A percentile compares a stretch with the other conserved stretches of the same genome.
Conservation (phyloP, 2,113 vertebrate species). For the Callopanchax toddi region DNA sequence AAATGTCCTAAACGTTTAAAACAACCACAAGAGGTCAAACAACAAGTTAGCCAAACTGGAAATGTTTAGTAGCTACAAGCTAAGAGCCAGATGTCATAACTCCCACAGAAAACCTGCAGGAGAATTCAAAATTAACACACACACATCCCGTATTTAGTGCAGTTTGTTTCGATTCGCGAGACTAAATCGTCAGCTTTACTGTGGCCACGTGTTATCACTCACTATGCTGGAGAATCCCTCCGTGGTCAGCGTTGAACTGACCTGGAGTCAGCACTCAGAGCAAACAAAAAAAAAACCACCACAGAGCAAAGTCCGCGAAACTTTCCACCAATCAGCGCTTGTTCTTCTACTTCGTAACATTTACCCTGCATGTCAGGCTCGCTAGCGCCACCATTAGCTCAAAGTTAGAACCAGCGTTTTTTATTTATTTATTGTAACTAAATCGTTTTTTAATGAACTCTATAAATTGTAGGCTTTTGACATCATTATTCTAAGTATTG, state of each 20-base stretch:
- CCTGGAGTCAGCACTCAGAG: too few relatives aligned
- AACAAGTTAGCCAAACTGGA: too few relatives aligned
- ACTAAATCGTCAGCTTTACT: too few relatives aligned
- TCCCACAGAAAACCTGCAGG: too few relatives aligned
- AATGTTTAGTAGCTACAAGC: background rate
- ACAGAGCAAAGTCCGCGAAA: slow-evolving; percentile 70
- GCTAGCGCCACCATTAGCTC: background rate
- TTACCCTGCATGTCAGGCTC: fast-evolving
- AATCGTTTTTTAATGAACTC: too few relatives aligned
- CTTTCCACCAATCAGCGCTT: slow-evolving; percentile 53
- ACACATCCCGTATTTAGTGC: background rate
- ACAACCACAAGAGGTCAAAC: too few relatives aligned
- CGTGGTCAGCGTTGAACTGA: background rate
- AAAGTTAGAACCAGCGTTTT: too few relatives aligned
- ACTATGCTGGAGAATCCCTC: background rate
- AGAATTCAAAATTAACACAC: background rate
- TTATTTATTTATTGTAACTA: too few relatives aligned
- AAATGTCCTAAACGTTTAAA: too few relatives aligned
- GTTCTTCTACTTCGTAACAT: background rate
- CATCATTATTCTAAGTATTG: too few relatives aligned
- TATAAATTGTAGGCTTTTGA: too few relatives aligned
- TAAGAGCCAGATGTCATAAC: background rate
- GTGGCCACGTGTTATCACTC: background rate
- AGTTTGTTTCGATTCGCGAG: background rate
- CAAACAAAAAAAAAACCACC: background rate